Evolutionary conservation across 2,113 vertebrate species (phyloP), one percentile per base, ranked within the genome.

Genomic region (Prionailurus viverrinus): DNA sequence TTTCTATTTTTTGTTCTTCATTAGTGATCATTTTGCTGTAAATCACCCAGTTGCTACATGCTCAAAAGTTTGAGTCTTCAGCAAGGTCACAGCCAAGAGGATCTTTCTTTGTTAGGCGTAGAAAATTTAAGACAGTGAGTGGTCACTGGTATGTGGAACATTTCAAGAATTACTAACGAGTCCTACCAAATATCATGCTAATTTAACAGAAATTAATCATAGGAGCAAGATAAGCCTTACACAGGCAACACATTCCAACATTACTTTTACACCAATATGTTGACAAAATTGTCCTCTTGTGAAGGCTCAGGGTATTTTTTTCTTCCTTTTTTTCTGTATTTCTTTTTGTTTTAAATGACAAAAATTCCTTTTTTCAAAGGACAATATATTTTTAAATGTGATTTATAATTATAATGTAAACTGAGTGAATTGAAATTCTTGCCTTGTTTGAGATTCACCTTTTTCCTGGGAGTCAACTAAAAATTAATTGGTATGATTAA

Each of bases 51-150:
- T 14, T 89, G 78, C 78, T 88, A 33, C 87, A 71, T 15, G 48
- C 51, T 80, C 63, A 73, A 82, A 94, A 13, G 7, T 89, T 53
- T 96, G 68, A 21, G 13, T 31, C 39, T 68, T 93, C 58, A 66
- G 9, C 69, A 68, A 68, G 48, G 9, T 33, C 25, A 48, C 19
- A 84, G n/a, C 71, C 21, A 69, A 92, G 25, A 84, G 36, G 10
- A 45, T 41, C 14, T 69, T 87, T 45, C n/a, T 96, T 76, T 78
- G 14, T n/a, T n/a, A 80, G 29, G 3, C 65, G 2, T 31, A 23
- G 33, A 94, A 83, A 96, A 79, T 51, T 48, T 90, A 84, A 90
- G 15, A 85, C 65, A 63, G 79, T 65, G 23, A 66, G 18, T 81
- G 41, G 55, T 55, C 33, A 74, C 66, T 68, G 45, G 31, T 53